phyloP scores from a whole-genome alignment of 2,797 vertebrate species.

The Sardinella longiceps region DNA sequence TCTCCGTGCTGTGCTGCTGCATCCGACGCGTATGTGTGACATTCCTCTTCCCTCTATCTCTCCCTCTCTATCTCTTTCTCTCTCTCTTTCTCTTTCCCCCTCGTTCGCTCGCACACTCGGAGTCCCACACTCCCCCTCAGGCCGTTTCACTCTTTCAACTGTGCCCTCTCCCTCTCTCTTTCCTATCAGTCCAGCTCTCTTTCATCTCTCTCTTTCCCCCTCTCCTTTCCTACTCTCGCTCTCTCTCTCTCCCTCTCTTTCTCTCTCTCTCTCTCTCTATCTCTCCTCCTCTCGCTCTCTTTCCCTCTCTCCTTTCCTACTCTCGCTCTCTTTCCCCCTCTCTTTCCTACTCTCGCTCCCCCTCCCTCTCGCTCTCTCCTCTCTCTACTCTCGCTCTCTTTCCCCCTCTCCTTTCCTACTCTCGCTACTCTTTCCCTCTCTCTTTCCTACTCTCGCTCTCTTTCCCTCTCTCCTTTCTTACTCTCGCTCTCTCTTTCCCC shows the following conservation, averaged over 20 bases:
- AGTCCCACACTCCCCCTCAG: constrained; percentile 9
- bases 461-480: too few species aligned
- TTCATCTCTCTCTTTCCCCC: background rate
- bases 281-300: background rate
- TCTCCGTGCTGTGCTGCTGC: background rate
- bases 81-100: background rate
- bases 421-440: background rate
- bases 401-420: too few species aligned
- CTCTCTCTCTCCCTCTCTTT: background rate
- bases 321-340: too few species aligned
- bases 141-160: constrained; percentile 20
- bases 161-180: background rate
- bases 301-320: too few species aligned
- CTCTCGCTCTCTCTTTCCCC: too few species aligned
- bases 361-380: too few species aligned
- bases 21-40: background rate
- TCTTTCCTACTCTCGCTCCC: too few species aligned
- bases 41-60: constrained; percentile 7
- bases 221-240: background rate
- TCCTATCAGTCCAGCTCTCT: background rate
- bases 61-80: background rate
- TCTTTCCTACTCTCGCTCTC: background rate
- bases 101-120: background rate
- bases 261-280: background rate
- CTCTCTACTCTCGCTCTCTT: too few species aligned